phyloP scores from a whole-genome alignment of 2,113 vertebrate species.

The Periophthalmodon schlosseri region DNA sequence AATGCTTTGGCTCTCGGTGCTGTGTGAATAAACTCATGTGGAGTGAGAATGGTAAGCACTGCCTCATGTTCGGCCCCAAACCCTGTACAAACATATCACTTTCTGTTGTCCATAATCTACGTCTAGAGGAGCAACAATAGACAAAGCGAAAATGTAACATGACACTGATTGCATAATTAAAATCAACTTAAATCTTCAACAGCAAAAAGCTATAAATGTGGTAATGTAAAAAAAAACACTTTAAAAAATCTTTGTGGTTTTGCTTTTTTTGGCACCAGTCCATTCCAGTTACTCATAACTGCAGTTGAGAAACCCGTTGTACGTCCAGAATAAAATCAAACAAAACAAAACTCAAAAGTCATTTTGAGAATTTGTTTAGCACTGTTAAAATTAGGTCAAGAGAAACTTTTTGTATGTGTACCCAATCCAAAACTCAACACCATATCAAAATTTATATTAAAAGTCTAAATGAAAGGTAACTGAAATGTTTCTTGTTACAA shows the following conservation, averaged over 20 bases:
- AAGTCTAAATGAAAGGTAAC: no score
- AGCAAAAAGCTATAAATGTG: constrained; percentile 38
- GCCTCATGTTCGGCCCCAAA: constrained; percentile 45
- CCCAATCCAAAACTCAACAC: not conserved
- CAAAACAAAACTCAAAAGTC: constrained; percentile 3
- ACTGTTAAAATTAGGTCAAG: not conserved
- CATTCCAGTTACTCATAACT: constrained; percentile 31
- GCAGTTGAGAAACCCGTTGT: constrained; percentile 13
- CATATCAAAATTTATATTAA: not conserved
- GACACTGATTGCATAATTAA: not conserved
- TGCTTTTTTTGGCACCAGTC: not conserved
- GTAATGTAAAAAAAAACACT: constrained; percentile 8
- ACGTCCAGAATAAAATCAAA: constrained; percentile 14
- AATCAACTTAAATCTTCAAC: not conserved
- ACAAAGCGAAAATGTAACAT: not conserved
- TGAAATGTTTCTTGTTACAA: no score
- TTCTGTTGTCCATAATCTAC: constrained; percentile 33
- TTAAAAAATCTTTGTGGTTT: constrained; percentile 23
- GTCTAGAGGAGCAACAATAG: constrained; percentile 28
- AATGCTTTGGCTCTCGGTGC: constrained; percentile 36
- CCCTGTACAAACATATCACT: constrained; percentile 62
- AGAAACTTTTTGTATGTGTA: not conserved
- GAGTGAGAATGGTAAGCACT: constrained; percentile 66
- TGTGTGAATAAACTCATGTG: constrained; percentile 50
- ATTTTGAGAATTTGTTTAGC: constrained; percentile 8